phyloP scores from a whole-genome alignment of 1,140 invertebrate species.

The Maconellicoccus hirsutus region DNA sequence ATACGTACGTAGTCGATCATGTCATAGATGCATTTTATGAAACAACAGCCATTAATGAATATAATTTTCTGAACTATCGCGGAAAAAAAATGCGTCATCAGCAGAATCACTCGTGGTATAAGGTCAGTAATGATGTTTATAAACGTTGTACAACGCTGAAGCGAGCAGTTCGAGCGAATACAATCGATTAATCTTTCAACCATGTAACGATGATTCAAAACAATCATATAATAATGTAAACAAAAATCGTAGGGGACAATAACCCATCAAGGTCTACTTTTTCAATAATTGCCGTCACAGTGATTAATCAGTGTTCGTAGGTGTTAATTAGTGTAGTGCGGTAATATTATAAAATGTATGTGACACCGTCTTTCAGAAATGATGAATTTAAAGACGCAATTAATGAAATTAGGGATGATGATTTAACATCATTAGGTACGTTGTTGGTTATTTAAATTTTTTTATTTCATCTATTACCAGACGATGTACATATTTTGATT shows the following conservation, averaged over 20 bases:
- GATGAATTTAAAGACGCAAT: background rate
- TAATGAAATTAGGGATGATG: background rate
- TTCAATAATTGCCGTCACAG: background rate
- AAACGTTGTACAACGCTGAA: slow-evolving; percentile 13
- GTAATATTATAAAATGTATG: background rate
- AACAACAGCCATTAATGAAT: background rate
- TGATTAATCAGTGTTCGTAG: background rate
- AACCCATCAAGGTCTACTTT: slow-evolving; percentile 10
- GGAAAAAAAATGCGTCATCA: background rate
- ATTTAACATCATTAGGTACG: background rate
- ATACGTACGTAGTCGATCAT: background rate
- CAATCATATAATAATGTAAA: background rate
- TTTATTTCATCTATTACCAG: background rate
- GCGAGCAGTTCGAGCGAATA: background rate
- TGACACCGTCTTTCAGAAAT: background rate
- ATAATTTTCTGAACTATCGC: background rate
- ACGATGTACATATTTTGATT: too few relatives aligned
- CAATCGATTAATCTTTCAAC: slow-evolving; percentile 10
- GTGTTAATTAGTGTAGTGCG: background rate
- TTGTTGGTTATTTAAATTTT: background rate
- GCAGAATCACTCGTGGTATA: background rate
- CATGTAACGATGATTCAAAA: slow-evolving; percentile 10
- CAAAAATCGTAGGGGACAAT: slow-evolving; percentile 11
- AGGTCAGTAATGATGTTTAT: slow-evolving; percentile 15
- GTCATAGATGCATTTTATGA: background rate